These are phyloP conservation scores for Diplolepis rosae DNA, from an alignment of 2,888 invertebrate species.

Conservation along the genomic window DNA sequence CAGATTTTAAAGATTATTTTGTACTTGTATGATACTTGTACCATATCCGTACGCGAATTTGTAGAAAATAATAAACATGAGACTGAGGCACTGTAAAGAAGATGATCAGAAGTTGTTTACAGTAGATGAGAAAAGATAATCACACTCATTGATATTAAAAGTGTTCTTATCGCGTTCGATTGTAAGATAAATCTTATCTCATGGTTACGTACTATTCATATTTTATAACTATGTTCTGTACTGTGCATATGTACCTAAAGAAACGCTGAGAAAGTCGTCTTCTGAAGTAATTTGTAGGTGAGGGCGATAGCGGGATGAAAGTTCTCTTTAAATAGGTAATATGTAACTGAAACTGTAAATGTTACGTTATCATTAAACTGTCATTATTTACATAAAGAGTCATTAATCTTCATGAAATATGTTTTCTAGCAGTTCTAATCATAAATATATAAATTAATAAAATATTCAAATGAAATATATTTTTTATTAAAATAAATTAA, in stretches of 20 bases:
- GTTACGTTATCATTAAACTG: conserved; percentile 67
- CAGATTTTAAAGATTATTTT: conserved; percentile 28
- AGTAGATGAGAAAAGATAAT: background rate
- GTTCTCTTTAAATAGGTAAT: conserved; percentile 35
- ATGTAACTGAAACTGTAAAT: conserved; percentile 57
- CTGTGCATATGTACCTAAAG: conserved; percentile 20
- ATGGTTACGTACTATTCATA: background rate
- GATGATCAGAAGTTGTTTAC: background rate
- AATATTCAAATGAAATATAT: background rate
- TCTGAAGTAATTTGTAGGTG: background rate
- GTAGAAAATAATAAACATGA: background rate
- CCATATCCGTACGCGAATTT: conserved; percentile 14
- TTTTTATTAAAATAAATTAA: background rate
- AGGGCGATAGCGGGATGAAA: conserved; percentile 17
- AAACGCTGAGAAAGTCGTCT: conserved; percentile 19
- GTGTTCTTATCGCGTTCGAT: background rate
- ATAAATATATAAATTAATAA: too few relatives aligned
- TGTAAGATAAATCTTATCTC: background rate
- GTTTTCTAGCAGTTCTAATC: background rate
- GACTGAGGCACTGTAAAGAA: background rate
- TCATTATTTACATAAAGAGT: conserved; percentile 62
- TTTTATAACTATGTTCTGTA: conserved; percentile 20
- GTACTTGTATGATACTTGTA: conserved; percentile 30
- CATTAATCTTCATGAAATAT: background rate
- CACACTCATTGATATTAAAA: background rate